Evolutionary conservation across 30 jellyfish, hydroid and myxozoan species (phyloP), one percentile per base, ranked within the genome.

Genomic region (Rhopilema esculentum): DNA sequence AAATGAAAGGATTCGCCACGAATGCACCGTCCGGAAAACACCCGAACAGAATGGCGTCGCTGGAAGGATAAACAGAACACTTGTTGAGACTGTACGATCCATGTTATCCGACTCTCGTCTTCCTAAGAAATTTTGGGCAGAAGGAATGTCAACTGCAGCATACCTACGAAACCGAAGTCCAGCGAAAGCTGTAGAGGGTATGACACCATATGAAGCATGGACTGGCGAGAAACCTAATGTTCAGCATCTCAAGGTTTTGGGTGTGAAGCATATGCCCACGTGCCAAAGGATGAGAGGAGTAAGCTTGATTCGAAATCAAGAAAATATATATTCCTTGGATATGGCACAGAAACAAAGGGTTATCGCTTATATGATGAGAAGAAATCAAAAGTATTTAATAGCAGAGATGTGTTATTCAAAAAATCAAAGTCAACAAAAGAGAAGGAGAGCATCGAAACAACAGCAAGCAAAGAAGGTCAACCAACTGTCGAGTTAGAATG

Each of bases 11-110:
- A 9, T 8, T 18, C 53, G 16, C 67, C 67, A 31, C 22, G 61
- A 70, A 70, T 31, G 15, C 20, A 26, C 81, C 19, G 62, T 70
- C 17, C 53, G 21, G 81, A 70, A 70, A 70, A 70, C 81, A 26
- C 81, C 81, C 20, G 81, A 70, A 57, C 81, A 70, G 62, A 70
- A 70, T 7, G 81, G 81, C 19, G 81, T 70, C 25, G 67, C 81
- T 9, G 81, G 28, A 70, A 27, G 81, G 21, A 16, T 26, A 24
- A 70, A 70, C 8, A 70, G 81, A 31, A 26, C 81, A 70, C 6
- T 24, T 21, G 67, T 26, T 26, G 81, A 72, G n/a, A 2, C 72
- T 8, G 84, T 72, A 4, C 81, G 66, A 70, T 26, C 81, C 8
- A 9, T 70, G 81, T 31, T 70, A 31, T 26, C 62, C 28, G 53